Conservation (phyloP, 2,113 vertebrate genomes). For the Typhlomys cinereus region DNA sequence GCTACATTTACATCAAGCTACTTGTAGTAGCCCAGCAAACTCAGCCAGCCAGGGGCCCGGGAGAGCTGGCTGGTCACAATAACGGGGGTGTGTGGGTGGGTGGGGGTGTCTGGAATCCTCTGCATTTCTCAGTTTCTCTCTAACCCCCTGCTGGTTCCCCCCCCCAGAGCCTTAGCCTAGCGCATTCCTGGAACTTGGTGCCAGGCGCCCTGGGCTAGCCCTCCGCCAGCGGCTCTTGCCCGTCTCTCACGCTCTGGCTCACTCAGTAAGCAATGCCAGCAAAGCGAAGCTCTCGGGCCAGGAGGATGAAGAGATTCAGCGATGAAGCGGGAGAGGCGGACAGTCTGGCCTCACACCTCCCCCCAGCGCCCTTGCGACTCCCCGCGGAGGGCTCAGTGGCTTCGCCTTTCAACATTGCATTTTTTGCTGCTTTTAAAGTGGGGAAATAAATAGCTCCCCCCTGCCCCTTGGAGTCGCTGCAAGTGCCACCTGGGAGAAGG, state of each 20-base stretch:
- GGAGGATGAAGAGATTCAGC: not conserved
- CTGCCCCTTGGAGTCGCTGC: not conserved
- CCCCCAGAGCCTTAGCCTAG: not conserved
- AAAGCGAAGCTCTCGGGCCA: not conserved
- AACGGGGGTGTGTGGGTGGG: too few relatives aligned
- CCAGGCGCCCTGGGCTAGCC: not conserved
- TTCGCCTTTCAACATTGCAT: constrained; percentile 14
- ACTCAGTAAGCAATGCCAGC: not conserved
- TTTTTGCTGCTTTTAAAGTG: constrained; percentile 17
- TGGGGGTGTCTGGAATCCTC: not conserved
- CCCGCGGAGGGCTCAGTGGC: not conserved
- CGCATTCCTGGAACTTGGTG: not conserved
- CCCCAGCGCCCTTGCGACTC: not conserved
- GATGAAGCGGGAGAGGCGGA: not conserved
- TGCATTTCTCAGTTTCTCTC: not conserved
- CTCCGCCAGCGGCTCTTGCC: not conserved
- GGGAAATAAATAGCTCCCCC: not conserved
- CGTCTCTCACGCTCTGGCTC: not conserved
- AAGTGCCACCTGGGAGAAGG: not conserved
- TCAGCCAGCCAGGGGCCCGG: not conserved
- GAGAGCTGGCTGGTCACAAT: rapidly evolving
- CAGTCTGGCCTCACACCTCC: not conserved
- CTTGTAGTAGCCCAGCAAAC: not conserved
- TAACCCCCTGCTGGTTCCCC: not conserved
- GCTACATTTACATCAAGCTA: not conserved